A percentile compares a stretch with the other conserved stretches of the same genome.
Evolutionary conservation across 2,888 invertebrate species (phyloP).

Genomic region (Stictocephala bisonia): DNA sequence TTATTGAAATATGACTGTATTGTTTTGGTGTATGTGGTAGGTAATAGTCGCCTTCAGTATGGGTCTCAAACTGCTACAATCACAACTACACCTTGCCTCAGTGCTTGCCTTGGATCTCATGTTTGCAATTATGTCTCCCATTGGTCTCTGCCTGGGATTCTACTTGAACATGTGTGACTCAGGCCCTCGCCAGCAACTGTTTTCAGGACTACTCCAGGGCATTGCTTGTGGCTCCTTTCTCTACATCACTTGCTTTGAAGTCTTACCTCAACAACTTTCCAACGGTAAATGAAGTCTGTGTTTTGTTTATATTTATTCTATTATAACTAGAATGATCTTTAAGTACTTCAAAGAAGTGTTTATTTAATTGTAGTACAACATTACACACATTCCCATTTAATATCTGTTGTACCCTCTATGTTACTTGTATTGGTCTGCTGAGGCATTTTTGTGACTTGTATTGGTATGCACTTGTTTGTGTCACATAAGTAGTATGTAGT

Average conservation of each 20-base stretch:
- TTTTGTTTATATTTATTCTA: too few relatives aligned
- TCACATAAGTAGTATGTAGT: too few relatives aligned
- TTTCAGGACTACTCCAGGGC: conserved; percentile 67
- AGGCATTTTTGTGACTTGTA: too few relatives aligned
- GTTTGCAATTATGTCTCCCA: conserved; percentile 66
- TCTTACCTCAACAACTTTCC: conserved; percentile 69
- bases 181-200: conserved; percentile 56
- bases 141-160: conserved; percentile 67
- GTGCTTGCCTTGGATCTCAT: conserved; percentile 63
- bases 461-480: too few relatives aligned
- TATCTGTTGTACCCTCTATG: too few relatives aligned
- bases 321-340: too few relatives aligned
- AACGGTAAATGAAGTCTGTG: conserved; percentile 55
- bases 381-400: too few relatives aligned
- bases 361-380: too few relatives aligned
- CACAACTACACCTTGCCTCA: conserved; percentile 62
- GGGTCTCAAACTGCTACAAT: conserved; percentile 67
- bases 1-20: too few relatives aligned
- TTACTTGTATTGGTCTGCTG: too few relatives aligned
- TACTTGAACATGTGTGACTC: conserved; percentile 62
- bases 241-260: conserved; percentile 71
- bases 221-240: conserved; percentile 71
- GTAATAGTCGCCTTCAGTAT: conserved; percentile 69
- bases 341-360: too few relatives aligned
- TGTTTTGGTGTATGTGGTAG: too few relatives aligned